Evolutionary conservation across 2,797 vertebrate genomes (phyloP), one percentile per base, ranked within the genome.

Genomic region (Pterois miles): DNA sequence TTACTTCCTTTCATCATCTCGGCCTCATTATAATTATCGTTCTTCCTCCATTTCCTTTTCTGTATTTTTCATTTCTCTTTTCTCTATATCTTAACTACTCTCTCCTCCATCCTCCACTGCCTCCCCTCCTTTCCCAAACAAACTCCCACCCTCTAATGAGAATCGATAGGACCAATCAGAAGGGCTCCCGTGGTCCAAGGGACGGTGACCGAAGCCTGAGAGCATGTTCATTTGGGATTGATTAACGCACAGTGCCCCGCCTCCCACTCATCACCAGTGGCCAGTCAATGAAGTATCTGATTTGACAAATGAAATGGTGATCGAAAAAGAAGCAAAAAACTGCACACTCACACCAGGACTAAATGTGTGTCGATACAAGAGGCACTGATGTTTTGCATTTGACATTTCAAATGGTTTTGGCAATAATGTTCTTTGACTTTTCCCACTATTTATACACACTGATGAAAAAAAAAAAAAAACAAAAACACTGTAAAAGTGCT

Each of bases 1-100:
- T 65, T 71, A 36, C 18, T 63, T 71, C 71, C 72, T 83, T 87
- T 83, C 71, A 88, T 88, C 84, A 78, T 76, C 75, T 62, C 2
- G 12, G 54, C 73, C 78, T 86, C 82, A 84, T 89, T 87, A 79
- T 71, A 76, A 85, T 85, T 81, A 71, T 65, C 34, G 52, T 81
- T 50, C 74, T 72, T 75, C 66, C 71, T 66, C 25, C 25, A 20
- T 56, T 70, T 73, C 27, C 46, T 73, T 72, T 64, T 78, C 53
- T 71, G 58, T 70, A 48, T 82, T 70, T 83, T 69, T 50, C 10
- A 60, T 53, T 53, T 81, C 36, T 53, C 36, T 71, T 65, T 34
- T 48, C 53, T 74, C 63, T 40, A 22, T 31, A 74, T 60, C 36
- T 50, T 27, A 34, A 48, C 60, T 56, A 34, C 11, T 5, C 36